Conservation (phyloP, 1,140 invertebrate species). For the Drosophila kanapiae region DNA sequence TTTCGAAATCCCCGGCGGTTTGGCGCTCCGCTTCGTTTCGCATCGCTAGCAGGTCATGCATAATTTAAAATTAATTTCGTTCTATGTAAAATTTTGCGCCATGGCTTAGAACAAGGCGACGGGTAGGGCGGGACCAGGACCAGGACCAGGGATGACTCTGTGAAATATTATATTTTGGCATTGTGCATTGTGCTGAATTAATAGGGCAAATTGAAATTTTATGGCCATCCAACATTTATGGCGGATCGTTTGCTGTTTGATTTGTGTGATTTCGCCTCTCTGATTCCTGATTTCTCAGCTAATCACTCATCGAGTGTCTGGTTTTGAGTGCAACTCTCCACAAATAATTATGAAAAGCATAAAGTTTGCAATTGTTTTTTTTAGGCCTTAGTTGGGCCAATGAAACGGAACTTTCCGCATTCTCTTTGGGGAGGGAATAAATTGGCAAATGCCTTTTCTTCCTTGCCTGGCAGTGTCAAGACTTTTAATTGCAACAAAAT, state of each 20-base stretch:
- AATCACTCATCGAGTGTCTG: slow-evolving; percentile 33
- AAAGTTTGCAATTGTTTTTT: slow-evolving; percentile 11
- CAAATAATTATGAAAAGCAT: slow-evolving; percentile 8
- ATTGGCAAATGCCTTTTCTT: slow-evolving; percentile 38
- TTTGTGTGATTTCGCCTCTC: slow-evolving; percentile 25
- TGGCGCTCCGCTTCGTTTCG: slow-evolving; percentile 46
- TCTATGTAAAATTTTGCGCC: slow-evolving; percentile 69
- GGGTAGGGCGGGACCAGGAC: no score
- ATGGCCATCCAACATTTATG: slow-evolving; percentile 63
- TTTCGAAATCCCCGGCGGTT: slow-evolving; percentile 77
- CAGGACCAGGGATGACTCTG: slow-evolving; percentile 9
- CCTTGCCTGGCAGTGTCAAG: slow-evolving; percentile 59
- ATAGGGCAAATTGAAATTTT: slow-evolving; percentile 80
- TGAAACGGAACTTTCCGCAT: no score
- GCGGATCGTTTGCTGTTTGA: slow-evolving; percentile 59
- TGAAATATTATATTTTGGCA: slow-evolving; percentile 69
- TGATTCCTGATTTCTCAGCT: background rate
- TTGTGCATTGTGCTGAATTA: slow-evolving; percentile 67
- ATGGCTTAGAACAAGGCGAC: slow-evolving; percentile 41
- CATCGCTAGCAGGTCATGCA: slow-evolving; percentile 71
- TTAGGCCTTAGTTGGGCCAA: no score
- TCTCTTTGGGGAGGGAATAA: slow-evolving; percentile 24
- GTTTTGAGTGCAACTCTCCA: background rate
- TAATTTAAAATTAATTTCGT: slow-evolving; percentile 84
- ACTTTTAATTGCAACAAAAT: slow-evolving; percentile 83